Evolutionary conservation across 2,113 vertebrate genomes (phyloP), one percentile per base, ranked within the genome.

Genomic region (Rhabdornis inornatus): DNA sequence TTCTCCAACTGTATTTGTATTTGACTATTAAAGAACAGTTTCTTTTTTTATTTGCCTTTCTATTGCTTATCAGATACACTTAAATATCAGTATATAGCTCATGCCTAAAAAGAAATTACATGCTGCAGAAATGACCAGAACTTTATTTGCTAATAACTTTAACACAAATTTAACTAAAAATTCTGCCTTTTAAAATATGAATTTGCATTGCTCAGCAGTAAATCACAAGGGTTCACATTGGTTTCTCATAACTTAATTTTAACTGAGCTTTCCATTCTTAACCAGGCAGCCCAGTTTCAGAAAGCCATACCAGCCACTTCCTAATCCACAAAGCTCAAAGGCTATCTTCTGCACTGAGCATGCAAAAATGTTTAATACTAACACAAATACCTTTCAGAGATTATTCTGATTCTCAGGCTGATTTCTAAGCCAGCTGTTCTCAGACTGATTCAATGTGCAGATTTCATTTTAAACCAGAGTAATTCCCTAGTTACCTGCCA

Each of bases 341-440:
- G 61, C 74, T 93, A 65, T 82, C 88, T 93, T 95, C 89, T 95
- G 93, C 95, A 88, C 52, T 30, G 79, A 71, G 90, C 90, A 96
- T 93, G 78, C 92, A 97, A 95, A 94, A 98, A 96, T 97, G 74
- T 97, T 97, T 97, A 97, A 93, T 95, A 93, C 75, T 83, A 96
- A 97, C 85, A 96, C 76, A 97, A 96, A 98, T 98, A 94, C 94
- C 94, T 98, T 98, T 91, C 91, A 83, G 76, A 98, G 97, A 97
- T 97, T 95, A 91, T 83, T 71, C 64, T 70, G 93, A 96, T 97
- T 97, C 96, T 95, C 89, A 57, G 70, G 80, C 83, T 98, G 97
- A 98, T 98, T 97, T 97, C 93, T 97, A 97, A 87, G 83, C 96
- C 98, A 98, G 97, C 97, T 98, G 98, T 97, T 97, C 80, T 83